Evolutionary conservation across 2,797 vertebrate species (phyloP).

Genomic region (Phyllotis vaccarum): DNA sequence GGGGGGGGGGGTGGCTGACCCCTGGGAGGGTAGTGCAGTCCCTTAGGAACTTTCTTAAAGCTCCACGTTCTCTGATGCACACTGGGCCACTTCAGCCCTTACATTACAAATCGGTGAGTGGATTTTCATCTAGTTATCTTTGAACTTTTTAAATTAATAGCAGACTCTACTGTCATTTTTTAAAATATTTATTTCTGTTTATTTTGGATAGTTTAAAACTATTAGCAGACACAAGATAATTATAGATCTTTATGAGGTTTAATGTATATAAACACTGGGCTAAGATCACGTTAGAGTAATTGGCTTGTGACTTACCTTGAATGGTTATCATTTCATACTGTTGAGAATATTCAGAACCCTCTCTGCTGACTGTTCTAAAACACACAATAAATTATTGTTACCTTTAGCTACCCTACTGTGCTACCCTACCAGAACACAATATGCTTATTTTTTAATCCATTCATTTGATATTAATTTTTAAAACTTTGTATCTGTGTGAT

Average conservation of each 20-base stretch:
- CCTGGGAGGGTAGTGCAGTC: too few relatives aligned
- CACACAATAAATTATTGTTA: too few relatives aligned
- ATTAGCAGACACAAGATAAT: neutral
- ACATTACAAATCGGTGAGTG: neutral
- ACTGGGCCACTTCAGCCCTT: neutral
- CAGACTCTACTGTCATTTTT: too few relatives aligned
- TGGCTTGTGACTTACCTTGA: neutral
- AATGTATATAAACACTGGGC: neutral
- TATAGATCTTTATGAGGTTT: neutral
- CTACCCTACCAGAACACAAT: too few relatives aligned
- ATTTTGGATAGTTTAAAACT: neutral
- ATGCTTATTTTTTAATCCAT: neutral
- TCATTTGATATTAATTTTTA: neutral
- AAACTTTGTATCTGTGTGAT: neutral
- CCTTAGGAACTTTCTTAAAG: neutral
- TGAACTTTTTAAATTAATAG: neutral
- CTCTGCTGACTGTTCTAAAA: neutral
- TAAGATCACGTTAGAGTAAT: neutral
- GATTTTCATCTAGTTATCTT: neutral
- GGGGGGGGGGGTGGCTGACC: neutral
- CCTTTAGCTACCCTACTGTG: neutral
- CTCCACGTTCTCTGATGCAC: neutral
- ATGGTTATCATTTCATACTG: neutral
- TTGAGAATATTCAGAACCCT: neutral
- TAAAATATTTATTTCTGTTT: neutral